These are phyloP conservation scores for Glossosoma conforme DNA, from an alignment of 1,140 invertebrate genomes.

Conservation along the genomic window DNA sequence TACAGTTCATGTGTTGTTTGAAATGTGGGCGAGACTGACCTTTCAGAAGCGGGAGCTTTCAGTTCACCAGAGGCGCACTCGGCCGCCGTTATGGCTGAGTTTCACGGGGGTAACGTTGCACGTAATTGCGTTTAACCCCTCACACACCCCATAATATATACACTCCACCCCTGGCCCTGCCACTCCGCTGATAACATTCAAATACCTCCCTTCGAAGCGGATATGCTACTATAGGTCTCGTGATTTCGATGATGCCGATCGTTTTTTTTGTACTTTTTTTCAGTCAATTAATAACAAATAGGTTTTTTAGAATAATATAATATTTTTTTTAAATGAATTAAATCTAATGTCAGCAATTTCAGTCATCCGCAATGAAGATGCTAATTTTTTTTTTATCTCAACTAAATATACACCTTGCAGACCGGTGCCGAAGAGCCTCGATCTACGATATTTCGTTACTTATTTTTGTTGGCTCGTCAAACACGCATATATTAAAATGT, in stretches of 20 bases:
- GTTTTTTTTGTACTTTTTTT: background rate
- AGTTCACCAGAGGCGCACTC: too few relatives aligned
- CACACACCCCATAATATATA: conserved; percentile 16
- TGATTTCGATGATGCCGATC: background rate
- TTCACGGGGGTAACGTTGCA: conserved; percentile 21
- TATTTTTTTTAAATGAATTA: too few relatives aligned
- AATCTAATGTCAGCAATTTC: too few relatives aligned
- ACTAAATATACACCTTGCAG: too few relatives aligned
- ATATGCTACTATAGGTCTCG: background rate
- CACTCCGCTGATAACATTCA: conserved; percentile 26
- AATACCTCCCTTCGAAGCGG: conserved; percentile 12
- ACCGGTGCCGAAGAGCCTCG: too few relatives aligned
- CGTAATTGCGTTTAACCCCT: conserved; percentile 24
- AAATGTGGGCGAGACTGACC: too few relatives aligned
- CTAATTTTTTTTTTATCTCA: too few relatives aligned
- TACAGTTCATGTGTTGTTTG: too few relatives aligned
- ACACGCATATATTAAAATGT: too few relatives aligned
- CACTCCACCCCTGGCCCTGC: conserved; percentile 5
- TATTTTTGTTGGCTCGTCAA: too few relatives aligned
- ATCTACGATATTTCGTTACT: too few relatives aligned
- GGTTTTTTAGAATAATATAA: background rate
- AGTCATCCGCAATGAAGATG: too few relatives aligned
- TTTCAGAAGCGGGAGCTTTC: background rate
- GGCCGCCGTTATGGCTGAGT: conserved; percentile 7
- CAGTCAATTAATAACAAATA: background rate